Conservation (phyloP, 2,113 vertebrate genomes). For the Cynoglossus semilaevis region DNA sequence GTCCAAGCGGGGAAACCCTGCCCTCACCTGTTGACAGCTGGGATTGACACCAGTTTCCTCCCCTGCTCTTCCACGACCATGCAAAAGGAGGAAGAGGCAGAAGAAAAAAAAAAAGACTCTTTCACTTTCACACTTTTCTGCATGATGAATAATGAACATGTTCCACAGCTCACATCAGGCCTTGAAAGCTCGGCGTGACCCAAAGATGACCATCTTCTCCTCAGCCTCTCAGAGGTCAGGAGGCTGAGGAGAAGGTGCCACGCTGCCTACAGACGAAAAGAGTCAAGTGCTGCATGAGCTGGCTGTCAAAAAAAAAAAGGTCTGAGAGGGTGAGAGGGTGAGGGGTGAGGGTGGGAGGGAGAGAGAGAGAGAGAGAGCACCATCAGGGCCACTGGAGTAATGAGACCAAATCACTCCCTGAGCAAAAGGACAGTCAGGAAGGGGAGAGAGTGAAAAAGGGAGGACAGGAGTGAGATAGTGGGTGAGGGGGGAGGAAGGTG, state of each 20-base stretch:
- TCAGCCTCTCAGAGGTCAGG: constrained; percentile 24
- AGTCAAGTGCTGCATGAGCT: constrained; percentile 46
- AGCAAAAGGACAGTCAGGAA: constrained; percentile 38
- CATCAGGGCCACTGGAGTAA: constrained; percentile 78
- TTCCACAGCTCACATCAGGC: constrained; percentile 14
- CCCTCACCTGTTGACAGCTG: no score
- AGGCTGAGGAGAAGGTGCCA: constrained; percentile 46
- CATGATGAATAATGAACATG: constrained; percentile 3
- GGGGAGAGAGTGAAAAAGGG: neutral
- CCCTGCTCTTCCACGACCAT: no score
- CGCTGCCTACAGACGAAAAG: constrained; percentile 37
- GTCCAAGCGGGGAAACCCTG: no score
- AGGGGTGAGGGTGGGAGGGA: no score
- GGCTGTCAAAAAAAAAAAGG: constrained; percentile 57
- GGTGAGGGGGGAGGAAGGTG: neutral
- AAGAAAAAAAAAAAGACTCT: neutral
- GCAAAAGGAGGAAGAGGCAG: no score
- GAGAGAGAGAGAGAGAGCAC: constrained; percentile 74
- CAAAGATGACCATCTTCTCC: constrained; percentile 23
- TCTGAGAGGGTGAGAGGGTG: constrained; percentile 52
- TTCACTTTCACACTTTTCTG: neutral
- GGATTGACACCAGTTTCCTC: no score
- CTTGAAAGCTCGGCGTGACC: constrained; percentile 20
- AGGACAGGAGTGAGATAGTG: neutral
- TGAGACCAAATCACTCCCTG: constrained; percentile 74